Conservation (phyloP, 2,113 vertebrate genomes). For the Myotis brandtii region DNA sequence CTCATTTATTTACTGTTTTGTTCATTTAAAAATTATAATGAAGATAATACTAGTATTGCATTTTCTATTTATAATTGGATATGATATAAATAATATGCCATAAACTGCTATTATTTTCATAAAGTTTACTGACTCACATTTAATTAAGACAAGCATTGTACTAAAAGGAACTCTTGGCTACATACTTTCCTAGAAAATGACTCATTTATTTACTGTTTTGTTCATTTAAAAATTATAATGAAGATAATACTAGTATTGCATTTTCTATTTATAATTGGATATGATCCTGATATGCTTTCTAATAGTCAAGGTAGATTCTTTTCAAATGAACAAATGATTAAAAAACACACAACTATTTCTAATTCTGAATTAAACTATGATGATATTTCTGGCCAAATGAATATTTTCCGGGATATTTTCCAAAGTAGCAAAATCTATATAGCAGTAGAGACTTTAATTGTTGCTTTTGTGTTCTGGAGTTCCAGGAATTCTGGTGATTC, state of each 20-base stretch:
- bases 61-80: background rate
- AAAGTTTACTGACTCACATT: background rate
- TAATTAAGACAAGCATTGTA: conserved; percentile 51
- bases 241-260: background rate
- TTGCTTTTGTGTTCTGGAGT: conserved; percentile 43
- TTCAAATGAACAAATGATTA: background rate
- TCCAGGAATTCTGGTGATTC: conserved; percentile 66
- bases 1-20: conserved; percentile 42
- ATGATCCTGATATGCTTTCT: background rate
- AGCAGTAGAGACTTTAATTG: conserved; percentile 10
- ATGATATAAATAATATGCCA: conserved; percentile 38
- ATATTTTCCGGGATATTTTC: conserved; percentile 66
- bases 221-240: background rate
- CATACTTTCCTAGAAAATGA: conserved; percentile 56
- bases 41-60: background rate
- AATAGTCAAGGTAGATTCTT: conserved; percentile 40
- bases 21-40: background rate
- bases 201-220: conserved; percentile 42
- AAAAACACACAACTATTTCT: background rate
- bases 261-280: background rate
- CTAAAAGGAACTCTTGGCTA: background rate
- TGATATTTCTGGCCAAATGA: conserved; percentile 43
- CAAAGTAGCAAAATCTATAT: conserved; percentile 20
- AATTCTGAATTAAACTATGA: conserved; percentile 44
- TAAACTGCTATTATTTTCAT: conserved; percentile 45